phyloP scores from a whole-genome alignment of 2,113 vertebrate genomes.

The Sphaerodactylus townsendi region DNA sequence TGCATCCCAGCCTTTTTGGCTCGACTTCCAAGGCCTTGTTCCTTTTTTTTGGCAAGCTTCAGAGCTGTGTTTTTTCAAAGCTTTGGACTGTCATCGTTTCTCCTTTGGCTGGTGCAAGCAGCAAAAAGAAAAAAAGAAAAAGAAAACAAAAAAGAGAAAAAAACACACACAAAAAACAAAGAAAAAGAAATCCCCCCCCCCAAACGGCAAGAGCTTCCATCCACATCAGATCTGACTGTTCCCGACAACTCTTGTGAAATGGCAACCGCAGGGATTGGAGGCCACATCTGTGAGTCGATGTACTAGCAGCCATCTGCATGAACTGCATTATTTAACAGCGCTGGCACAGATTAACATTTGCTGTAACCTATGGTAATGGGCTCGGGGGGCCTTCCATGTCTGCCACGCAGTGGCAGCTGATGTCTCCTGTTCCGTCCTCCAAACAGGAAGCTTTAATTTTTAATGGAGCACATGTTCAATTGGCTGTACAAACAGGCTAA shows the following conservation, averaged over 20 bases:
- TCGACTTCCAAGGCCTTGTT: not conserved
- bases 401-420: slow-evolving; percentile 83
- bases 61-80: not conserved
- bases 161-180: not conserved
- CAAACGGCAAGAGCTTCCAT: slow-evolving; percentile 71
- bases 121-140: slow-evolving; percentile 6
- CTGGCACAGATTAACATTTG: slow-evolving; percentile 88
- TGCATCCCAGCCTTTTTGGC: not conserved
- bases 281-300: slow-evolving; percentile 82
- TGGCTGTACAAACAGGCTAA: slow-evolving; percentile 91
- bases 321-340: slow-evolving; percentile 89
- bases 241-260: slow-evolving; percentile 78
- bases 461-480: slow-evolving; percentile 90
- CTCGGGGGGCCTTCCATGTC: slow-evolving; percentile 83
- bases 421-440: slow-evolving; percentile 83
- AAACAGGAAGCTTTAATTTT: slow-evolving; percentile 90
- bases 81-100: not conserved
- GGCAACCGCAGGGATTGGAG: slow-evolving; percentile 77
- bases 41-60: slow-evolving; percentile 2
- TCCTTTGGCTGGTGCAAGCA: slow-evolving; percentile 45
- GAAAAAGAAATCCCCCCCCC: not conserved
- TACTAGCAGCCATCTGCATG: slow-evolving; percentile 84
- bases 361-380: slow-evolving; percentile 89
- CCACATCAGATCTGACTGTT: slow-evolving; percentile 73
- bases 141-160: not conserved